phyloP scores from a whole-genome alignment of 2,797 vertebrate genomes.

The Pseudocheirus occidentalis region DNA sequence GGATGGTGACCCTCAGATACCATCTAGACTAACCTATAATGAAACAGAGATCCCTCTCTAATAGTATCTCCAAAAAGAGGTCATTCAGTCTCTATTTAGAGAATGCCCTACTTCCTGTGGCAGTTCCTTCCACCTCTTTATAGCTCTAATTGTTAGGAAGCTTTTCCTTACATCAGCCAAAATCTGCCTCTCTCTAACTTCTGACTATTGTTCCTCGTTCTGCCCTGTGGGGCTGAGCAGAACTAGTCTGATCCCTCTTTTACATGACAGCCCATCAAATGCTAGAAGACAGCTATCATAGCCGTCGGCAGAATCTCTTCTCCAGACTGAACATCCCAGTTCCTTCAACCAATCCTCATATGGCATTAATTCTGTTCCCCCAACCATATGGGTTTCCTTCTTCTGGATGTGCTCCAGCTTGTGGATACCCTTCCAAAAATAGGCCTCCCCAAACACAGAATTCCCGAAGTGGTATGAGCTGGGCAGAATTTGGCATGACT shows the following conservation, averaged over 20 bases:
- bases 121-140: neutral
- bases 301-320: neutral
- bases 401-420: neutral
- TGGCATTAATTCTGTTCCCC: neutral
- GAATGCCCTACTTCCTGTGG: neutral
- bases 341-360: neutral
- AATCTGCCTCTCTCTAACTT: slow-evolving; percentile 1
- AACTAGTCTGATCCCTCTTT: neutral
- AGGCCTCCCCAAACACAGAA: neutral
- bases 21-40: neutral
- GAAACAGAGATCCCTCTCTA: neutral
- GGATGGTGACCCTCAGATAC: neutral
- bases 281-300: neutral
- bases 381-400: neutral
- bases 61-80: neutral
- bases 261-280: neutral
- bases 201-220: neutral
- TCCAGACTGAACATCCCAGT: neutral
- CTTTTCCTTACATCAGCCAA: neutral
- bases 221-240: neutral
- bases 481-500: neutral
- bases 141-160: neutral
- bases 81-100: neutral
- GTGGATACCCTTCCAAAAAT: neutral
- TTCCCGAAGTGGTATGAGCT: neutral